Evolutionary conservation across 2,888 invertebrate genomes (phyloP), one percentile per base, ranked within the genome.

Genomic region (Tillus elongatus): DNA sequence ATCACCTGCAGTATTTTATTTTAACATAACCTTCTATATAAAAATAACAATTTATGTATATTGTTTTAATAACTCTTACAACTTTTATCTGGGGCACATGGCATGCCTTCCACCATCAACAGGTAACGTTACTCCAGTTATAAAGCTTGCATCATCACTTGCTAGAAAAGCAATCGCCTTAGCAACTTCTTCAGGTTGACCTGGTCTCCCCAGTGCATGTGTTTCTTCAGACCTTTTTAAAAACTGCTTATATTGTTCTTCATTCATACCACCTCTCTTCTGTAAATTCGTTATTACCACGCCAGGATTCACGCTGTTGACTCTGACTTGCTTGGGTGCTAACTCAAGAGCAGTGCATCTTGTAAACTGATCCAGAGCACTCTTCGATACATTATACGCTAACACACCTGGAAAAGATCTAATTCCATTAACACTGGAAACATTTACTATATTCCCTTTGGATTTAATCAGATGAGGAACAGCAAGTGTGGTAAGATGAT

Each of bases 71-170:
- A n/a, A n/a, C n/a, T n/a, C n/a, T n/a, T n/a, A n/a, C n/a, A n/a
- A n/a, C 24, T 8, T 16, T 74, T 77, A 90, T 54, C 93, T 77
- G 6, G 93, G 92, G 54, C 93, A 93, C 83, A 92, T 86, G 3
- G 85, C 87, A 64, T 92, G 89, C 31, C 93, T 74, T 0, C 97
- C 97, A 13, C 97, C 97, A 64, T 97, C 97, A 0, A 96, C 86
- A 0, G 92, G 85, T 13, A 98, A 51, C 39, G 80, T 82, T 3
- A 76, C 85, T 2, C 93, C 96, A 4, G 97, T 97, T 3, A 89
- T 88, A 58, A 89, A 95, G 49, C 85, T 87, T 2, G 91, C 82
- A 44, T 81, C 72, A 36, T 86, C 82, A 44, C 91, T 88, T 1
- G 96, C 95, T 39, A 98, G 70, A 66, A 93, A 98, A 0, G 83